Evolutionary conservation across 1,140 invertebrate genomes (phyloP).

Genomic region (Venturia canescens): DNA sequence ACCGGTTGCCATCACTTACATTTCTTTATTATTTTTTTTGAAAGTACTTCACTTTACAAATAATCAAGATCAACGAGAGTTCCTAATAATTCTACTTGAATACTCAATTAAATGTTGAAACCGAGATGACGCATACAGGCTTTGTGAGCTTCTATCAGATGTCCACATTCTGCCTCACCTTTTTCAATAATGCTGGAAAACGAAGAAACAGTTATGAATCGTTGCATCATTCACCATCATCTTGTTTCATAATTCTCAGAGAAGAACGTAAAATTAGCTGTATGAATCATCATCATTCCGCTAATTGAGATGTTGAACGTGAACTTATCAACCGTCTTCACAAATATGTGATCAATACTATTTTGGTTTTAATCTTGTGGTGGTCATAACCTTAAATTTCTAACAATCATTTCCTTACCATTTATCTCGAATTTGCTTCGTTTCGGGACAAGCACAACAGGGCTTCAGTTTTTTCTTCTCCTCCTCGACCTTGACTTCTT

Average conservation of each 20-base stretch:
- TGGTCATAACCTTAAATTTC: conserved; percentile 35
- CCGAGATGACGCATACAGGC: conserved; percentile 96
- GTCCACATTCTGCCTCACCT: conserved; percentile 94
- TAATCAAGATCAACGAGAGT: conserved; percentile 18
- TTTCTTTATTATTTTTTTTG: not conserved
- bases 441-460: conserved; percentile 99
- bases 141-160: conserved; percentile 97
- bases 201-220: conserved; percentile 50
- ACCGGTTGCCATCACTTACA: not conserved
- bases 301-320: not conserved
- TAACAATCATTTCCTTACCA: conserved; percentile 83
- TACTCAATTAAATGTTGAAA: conserved; percentile 89
- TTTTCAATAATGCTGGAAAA: conserved; percentile 92
- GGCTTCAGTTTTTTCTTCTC: conserved; percentile 93
- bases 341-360: conserved; percentile 6
- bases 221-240: too few relatives aligned
- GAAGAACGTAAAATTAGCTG: conserved; percentile 25
- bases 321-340: not conserved
- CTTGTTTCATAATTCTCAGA: not conserved
- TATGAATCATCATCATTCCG: not conserved
- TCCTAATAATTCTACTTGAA: conserved; percentile 20
- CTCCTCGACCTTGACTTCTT: conserved; percentile 70
- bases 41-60: not conserved
- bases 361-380: not conserved
- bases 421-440: conserved; percentile 91